Evolutionary conservation across 2,888 invertebrate species (phyloP).

Genomic region (Pseudoips prasinana): DNA sequence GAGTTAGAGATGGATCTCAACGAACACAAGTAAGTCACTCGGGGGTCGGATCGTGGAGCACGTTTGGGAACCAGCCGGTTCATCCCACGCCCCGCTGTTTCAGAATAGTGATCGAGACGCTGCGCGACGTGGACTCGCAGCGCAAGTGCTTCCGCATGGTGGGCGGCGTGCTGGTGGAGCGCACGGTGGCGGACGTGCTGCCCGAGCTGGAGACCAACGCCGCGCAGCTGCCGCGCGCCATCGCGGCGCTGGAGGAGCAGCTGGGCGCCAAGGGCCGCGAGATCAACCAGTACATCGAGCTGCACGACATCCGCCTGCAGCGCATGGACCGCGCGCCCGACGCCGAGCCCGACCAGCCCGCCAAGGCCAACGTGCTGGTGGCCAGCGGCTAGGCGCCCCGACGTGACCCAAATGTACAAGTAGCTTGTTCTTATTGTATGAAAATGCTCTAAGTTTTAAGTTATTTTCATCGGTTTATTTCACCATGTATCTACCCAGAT

Average conservation of each 20-base stretch:
- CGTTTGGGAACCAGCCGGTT: no score
- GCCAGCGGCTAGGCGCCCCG: conserved; percentile 50
- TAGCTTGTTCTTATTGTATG: no score
- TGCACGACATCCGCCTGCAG: conserved; percentile 92
- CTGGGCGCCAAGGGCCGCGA: conserved; percentile 93
- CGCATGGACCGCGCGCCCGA: conserved; percentile 49
- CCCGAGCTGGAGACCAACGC: conserved; percentile 91
- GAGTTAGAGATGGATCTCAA: conserved; percentile 97
- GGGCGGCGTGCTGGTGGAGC: conserved; percentile 96
- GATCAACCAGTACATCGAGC: conserved; percentile 95
- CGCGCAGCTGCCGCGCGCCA: conserved; percentile 90
- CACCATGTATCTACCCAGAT: no score
- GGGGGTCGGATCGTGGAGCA: no score
- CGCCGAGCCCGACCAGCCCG: conserved; percentile 42
- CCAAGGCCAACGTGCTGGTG: conserved; percentile 82
- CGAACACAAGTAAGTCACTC: conserved; percentile 94
- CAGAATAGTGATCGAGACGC: conserved; percentile 96
- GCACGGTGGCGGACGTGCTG: conserved; percentile 94
- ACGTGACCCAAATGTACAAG: no score
- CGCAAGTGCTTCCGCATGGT: conserved; percentile 96
- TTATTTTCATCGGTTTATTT: no score
- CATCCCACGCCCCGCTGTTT: no score
- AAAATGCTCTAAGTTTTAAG: no score
- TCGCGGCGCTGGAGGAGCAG: conserved; percentile 90
- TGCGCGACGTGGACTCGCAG: conserved; percentile 90